Evolutionary conservation across 2,888 invertebrate genomes (phyloP).

Genomic region (Proisotoma minuta): DNA sequence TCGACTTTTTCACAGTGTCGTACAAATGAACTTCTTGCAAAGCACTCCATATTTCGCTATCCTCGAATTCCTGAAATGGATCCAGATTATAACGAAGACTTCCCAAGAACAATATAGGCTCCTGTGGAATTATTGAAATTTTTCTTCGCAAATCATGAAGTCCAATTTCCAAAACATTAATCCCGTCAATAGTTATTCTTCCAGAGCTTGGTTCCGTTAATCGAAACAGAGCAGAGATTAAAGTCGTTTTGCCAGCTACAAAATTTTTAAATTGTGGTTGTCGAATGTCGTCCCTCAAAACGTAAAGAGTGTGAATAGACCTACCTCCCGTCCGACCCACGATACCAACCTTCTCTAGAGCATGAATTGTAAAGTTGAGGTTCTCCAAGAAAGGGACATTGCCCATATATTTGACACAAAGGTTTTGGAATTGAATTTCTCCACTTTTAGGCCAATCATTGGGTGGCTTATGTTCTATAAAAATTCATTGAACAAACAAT

Average conservation of each 20-base stretch:
- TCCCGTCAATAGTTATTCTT: conserved; percentile 69
- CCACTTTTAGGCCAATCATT: conserved; percentile 42
- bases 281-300: no score
- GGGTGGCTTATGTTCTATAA: conserved; percentile 29
- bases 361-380: conserved; percentile 51
- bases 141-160: conserved; percentile 68
- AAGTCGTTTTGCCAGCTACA: conserved; percentile 86
- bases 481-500: background rate
- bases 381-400: conserved; percentile 50
- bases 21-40: conserved; percentile 65
- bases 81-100: conserved; percentile 83
- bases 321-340: no score
- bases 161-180: conserved; percentile 22
- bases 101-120: conserved; percentile 78
- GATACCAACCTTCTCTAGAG: conserved; percentile 55
- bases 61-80: conserved; percentile 76
- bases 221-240: conserved; percentile 80
- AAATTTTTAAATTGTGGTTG: no score
- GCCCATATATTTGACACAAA: conserved; percentile 30
- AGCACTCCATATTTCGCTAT: conserved; percentile 76
- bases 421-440: conserved; percentile 33
- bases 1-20: conserved; percentile 60
- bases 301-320: no score
- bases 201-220: conserved; percentile 79
- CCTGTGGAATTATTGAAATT: conserved; percentile 87